Evolutionary conservation across 2,888 invertebrate genomes (phyloP), one percentile per base, ranked within the genome.

Genomic region (Pristionchus mayeri): DNA sequence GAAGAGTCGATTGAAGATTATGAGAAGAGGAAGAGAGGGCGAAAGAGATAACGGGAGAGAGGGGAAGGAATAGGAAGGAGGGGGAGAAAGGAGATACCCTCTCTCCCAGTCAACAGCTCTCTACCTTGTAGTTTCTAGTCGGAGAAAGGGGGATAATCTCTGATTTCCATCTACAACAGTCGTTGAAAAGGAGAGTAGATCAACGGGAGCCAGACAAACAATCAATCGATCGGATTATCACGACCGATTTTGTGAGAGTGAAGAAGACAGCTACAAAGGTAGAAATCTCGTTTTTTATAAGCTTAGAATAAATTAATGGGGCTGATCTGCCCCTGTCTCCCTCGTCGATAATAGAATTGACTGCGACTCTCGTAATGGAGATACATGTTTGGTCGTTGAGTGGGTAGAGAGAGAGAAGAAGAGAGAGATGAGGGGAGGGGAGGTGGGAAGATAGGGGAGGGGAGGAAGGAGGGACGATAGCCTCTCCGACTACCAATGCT

Each of bases 1-100:
- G 75, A 44, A 48, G 48, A 48, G 75, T n/a, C n/a, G 75, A 75
- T 40, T n/a, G 75, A 75, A 75, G 48, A 48, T 40, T 44, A 75
- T 24, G 75, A n/a, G 48, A 48, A 40, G 44, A 44, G 48, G 48
- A 27, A 27, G 76, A n/a, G n/a, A 48, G 48, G 37, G n/a, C 24
- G 48, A 76, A 18, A 76, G 76, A 76, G 50, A 78, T 78, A 50
- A 34, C 30, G 63, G 34, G 40, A 44, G 71, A 44, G 21, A 21
- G 60, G 71, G 34, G 63, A 27, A 30, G 24, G 18, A 24, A 18
- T 37, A 40, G 71, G 44, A 71, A 40, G 54, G 18, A 24, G 44
- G 71, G 71, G 71, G 44, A 71, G 71, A 71, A 71, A 71, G 40
- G 37, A 44, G 71, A 71, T 71, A 71, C 71, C 37, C 75, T 48